phyloP scores from a whole-genome alignment of 2,113 vertebrate genomes.

The Ameiurus melas region DNA sequence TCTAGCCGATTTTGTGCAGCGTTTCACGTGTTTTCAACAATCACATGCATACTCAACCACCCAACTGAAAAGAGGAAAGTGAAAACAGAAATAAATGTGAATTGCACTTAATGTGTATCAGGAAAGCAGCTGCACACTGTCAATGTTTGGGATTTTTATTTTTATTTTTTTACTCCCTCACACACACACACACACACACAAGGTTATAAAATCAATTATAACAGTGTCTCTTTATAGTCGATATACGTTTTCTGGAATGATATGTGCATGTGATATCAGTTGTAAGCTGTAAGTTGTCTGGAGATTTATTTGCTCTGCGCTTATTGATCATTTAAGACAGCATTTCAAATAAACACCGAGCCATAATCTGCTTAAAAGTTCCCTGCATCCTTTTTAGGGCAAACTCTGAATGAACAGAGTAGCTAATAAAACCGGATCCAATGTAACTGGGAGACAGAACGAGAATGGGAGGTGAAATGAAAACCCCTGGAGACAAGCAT shows the following conservation, averaged over 20 bases:
- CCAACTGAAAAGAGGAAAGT: background rate
- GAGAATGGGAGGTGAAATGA: background rate
- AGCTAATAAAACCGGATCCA: conserved; percentile 31
- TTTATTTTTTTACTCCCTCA: too few relatives aligned
- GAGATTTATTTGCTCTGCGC: background rate
- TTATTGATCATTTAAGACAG: background rate
- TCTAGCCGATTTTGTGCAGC: background rate
- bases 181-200: background rate
- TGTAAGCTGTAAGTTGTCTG: background rate
- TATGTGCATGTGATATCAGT: background rate
- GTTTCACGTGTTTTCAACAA: background rate
- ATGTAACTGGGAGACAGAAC: conserved; percentile 17
- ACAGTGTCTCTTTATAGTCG: background rate
- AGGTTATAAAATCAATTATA: background rate
- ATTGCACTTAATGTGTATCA: background rate
- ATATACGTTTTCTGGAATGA: background rate
- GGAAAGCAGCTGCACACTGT: background rate
- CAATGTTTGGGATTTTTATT: background rate
- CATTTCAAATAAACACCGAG: background rate
- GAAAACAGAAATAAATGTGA: background rate
- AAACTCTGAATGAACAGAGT: conserved; percentile 6
- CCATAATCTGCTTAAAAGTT: background rate
- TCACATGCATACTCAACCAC: background rate
- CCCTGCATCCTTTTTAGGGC: conserved; percentile 3
- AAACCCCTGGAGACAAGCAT: background rate